Percentiles rank a stretch among this genome's conserved stretches.
Evolutionary conservation across 2,113 vertebrate species (phyloP).

Genomic region (Polypterus senegalus): DNA sequence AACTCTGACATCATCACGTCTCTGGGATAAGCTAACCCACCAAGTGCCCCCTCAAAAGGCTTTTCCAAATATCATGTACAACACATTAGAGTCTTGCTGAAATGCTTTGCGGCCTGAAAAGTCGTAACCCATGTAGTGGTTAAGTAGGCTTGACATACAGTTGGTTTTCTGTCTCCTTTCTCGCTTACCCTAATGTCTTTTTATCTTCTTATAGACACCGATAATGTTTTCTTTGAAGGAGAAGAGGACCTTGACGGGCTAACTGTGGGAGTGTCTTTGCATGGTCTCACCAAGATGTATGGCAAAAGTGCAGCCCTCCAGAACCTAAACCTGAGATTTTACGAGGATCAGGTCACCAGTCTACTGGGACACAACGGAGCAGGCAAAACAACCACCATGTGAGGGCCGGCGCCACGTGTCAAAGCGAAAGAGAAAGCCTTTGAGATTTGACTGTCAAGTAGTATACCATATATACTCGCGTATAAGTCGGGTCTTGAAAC

Average conservation of each 20-base stretch:
- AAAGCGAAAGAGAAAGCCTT: too few relatives aligned
- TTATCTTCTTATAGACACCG: constrained; percentile 24
- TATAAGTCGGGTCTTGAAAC: too few relatives aligned
- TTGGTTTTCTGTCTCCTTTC: neutral
- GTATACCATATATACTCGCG: too few relatives aligned
- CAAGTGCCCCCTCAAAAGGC: too few relatives aligned
- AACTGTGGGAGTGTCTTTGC: constrained; percentile 68
- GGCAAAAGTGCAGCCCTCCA: constrained; percentile 66
- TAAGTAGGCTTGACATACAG: neutral
- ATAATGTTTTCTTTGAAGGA: constrained; percentile 37
- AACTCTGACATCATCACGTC: too few relatives aligned
- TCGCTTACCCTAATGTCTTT: neutral
- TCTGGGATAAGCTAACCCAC: too few relatives aligned
- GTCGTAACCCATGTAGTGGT: too few relatives aligned
- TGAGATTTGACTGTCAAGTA: too few relatives aligned
- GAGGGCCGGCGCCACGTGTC: constrained; percentile 8
- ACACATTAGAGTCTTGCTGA: too few relatives aligned
- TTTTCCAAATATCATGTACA: too few relatives aligned
- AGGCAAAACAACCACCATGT: constrained; percentile 96
- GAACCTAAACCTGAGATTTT: constrained; percentile 80
- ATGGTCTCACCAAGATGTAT: constrained; percentile 79
- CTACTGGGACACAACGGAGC: constrained; percentile 92
- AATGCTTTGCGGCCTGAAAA: too few relatives aligned
- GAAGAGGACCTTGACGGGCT: constrained; percentile 64
- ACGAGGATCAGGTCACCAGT: constrained; percentile 83